Percentiles rank a stretch among this genome's conserved stretches.
Evolutionary conservation across 2,113 vertebrate genomes (phyloP).

Genomic region (Corvus cornix): DNA sequence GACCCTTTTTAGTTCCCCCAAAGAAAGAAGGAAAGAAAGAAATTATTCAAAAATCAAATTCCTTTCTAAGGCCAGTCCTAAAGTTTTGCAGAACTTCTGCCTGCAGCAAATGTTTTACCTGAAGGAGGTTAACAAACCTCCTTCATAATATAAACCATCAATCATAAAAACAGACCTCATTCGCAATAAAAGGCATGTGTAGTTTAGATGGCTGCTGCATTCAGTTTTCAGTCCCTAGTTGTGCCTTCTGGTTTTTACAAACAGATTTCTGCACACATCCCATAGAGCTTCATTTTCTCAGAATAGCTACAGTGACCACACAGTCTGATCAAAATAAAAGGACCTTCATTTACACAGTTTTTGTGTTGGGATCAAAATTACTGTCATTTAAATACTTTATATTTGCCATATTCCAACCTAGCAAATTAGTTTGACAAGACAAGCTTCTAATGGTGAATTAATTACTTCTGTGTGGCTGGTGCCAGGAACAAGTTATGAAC

Average conservation of each 20-base stretch:
- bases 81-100: neutral
- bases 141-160: neutral
- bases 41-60: neutral
- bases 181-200: neutral
- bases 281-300: neutral
- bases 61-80: neutral
- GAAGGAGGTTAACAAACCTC: neutral
- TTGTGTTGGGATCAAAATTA: neutral
- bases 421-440: neutral
- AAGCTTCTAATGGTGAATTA: neutral
- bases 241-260: neutral
- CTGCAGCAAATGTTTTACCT: neutral
- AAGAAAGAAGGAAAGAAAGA: neutral
- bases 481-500: neutral
- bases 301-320: neutral
- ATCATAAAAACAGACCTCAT: neutral
- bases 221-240: neutral
- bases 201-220: neutral
- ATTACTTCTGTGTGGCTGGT: neutral
- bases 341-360: neutral
- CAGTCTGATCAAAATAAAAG: neutral
- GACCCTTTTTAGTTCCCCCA: neutral
- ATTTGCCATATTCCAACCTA: neutral
- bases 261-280: neutral
- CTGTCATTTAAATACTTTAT: neutral